Percentiles rank a stretch among this genome's conserved stretches.
phyloP scores from a whole-genome alignment of 2,797 vertebrate species.

The Scarus forsteni region DNA sequence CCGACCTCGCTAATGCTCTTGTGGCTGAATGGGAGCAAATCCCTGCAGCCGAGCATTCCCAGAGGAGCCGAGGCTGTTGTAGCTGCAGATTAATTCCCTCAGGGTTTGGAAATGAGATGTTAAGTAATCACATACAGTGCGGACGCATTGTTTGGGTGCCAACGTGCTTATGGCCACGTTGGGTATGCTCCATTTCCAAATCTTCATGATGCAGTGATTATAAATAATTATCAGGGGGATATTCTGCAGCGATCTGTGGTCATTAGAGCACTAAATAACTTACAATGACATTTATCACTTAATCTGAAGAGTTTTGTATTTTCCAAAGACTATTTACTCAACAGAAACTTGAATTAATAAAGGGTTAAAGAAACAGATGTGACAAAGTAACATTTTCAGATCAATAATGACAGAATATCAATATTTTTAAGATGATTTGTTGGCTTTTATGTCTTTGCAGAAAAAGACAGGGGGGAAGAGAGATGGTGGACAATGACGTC shows the following conservation, averaged over 20 bases:
- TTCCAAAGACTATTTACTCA: too few relatives aligned
- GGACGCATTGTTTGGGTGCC: not conserved
- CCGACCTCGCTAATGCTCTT: constrained; percentile 49
- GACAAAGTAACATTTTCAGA: not conserved
- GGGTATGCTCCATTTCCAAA: not conserved
- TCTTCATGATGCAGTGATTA: not conserved
- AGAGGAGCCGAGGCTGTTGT: constrained; percentile 10
- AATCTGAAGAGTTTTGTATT: not conserved
- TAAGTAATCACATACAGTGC: constrained; percentile 13
- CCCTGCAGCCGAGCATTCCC: constrained; percentile 28
- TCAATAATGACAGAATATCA: too few relatives aligned
- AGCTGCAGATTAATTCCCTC: constrained; percentile 27
- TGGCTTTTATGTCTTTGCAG: too few relatives aligned
- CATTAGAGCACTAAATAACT: not conserved
- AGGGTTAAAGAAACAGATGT: too few relatives aligned
- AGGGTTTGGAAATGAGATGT: constrained; percentile 30
- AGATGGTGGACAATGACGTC: too few relatives aligned
- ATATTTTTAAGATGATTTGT: too few relatives aligned
- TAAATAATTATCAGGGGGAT: not conserved
- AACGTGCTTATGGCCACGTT: not conserved
- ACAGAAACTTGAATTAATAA: too few relatives aligned
- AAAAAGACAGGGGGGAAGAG: too few relatives aligned
- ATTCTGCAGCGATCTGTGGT: not conserved
- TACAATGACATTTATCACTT: not conserved
- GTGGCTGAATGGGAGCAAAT: constrained; percentile 51